Conservation (phyloP, 2,888 invertebrate genomes). For the Pterostichus madidus region DNA sequence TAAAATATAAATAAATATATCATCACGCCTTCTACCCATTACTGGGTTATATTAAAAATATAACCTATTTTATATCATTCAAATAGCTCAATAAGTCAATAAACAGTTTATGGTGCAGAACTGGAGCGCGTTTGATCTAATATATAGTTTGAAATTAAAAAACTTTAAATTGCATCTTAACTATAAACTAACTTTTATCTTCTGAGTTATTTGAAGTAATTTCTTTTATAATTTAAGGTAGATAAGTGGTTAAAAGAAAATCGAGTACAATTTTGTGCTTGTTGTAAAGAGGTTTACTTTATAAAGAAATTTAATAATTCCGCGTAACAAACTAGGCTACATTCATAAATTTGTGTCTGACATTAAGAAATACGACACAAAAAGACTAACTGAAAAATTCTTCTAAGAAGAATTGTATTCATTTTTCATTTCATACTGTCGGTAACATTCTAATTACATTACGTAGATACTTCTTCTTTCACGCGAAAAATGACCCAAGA, state of each 20-base stretch:
- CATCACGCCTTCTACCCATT: too few species aligned
- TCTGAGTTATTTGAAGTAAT: neutral
- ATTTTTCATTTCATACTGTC: slow-evolving; percentile 5
- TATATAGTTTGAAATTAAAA: slow-evolving; percentile 24
- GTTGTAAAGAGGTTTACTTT: neutral
- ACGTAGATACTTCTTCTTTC: neutral
- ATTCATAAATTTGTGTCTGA: neutral
- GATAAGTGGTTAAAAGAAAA: slow-evolving; percentile 6
- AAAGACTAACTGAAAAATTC: slow-evolving; percentile 24
- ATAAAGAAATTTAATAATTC: slow-evolving; percentile 25
- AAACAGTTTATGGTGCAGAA: neutral
- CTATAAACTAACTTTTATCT: slow-evolving; percentile 7
- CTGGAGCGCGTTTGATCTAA: neutral
- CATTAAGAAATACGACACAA: neutral
- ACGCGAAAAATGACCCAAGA: neutral
- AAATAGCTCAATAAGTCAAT: neutral
- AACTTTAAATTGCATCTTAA: slow-evolving; percentile 18
- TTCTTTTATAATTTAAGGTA: slow-evolving; percentile 5
- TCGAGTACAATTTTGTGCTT: neutral
- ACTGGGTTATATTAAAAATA: too few species aligned
- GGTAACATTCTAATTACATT: neutral
- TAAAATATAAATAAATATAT: too few species aligned
- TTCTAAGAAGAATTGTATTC: slow-evolving; percentile 2
- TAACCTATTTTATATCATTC: too few species aligned
- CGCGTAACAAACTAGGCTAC: neutral